phyloP scores from a whole-genome alignment of 2,888 invertebrate species.

The Drosophila infuscata region DNA sequence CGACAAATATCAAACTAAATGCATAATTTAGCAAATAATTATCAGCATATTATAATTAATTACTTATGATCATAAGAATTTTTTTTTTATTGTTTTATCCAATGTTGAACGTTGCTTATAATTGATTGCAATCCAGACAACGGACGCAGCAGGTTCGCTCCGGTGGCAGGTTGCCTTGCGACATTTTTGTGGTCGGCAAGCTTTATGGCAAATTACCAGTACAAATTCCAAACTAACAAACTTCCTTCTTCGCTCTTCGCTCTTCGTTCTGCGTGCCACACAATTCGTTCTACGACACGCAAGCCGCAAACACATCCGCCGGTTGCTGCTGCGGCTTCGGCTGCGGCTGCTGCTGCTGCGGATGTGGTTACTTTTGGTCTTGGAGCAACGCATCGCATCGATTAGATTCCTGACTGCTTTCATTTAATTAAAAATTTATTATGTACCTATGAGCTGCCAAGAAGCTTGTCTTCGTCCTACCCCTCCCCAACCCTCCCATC shows the following conservation, averaged over 20 bases:
- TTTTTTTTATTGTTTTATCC: background rate
- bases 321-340: conserved; percentile 36
- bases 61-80: background rate
- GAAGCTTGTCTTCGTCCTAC: conserved; percentile 1
- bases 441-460: conserved; percentile 44
- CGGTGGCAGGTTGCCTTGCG: background rate
- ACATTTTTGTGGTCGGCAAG: conserved; percentile 1
- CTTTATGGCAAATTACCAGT: conserved; percentile 40
- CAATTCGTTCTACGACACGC: conserved; percentile 29
- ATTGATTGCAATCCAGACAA: conserved; percentile 28
- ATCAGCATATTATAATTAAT: conserved; percentile 22
- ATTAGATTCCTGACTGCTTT: conserved; percentile 59
- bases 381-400: background rate
- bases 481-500: background rate
- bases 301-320: conserved; percentile 60
- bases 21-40: conserved; percentile 36
- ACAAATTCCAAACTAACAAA: conserved; percentile 50
- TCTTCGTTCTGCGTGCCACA: too few species aligned
- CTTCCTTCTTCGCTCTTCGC: conserved; percentile 6
- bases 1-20: conserved; percentile 23
- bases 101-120: conserved; percentile 28
- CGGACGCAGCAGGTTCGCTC: background rate
- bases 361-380: background rate
- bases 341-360: background rate
- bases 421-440: conserved; percentile 75